These are phyloP conservation scores for Heliconius ethilla DNA, from an alignment of 2,888 invertebrate species.

Conservation along the genomic window DNA sequence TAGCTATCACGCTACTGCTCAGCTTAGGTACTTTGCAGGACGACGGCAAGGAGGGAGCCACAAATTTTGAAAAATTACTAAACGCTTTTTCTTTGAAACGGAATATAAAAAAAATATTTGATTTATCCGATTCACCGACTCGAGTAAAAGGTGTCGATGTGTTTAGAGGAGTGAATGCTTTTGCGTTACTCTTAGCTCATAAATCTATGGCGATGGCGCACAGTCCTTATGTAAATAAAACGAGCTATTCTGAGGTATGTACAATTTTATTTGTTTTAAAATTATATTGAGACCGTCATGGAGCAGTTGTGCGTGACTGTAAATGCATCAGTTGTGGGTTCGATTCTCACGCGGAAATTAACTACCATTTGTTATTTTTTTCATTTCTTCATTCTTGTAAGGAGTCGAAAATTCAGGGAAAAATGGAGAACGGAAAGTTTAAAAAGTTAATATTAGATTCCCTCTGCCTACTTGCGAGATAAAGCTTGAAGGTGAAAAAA, in stretches of 20 bases:
- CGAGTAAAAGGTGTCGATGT: conserved; percentile 80
- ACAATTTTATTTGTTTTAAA: background rate
- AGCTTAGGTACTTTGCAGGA: conserved; percentile 72
- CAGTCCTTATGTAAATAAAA: conserved; percentile 82
- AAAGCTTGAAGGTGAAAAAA: too few relatives aligned
- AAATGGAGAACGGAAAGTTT: too few relatives aligned
- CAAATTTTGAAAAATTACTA: conserved; percentile 75
- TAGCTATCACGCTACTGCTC: conserved; percentile 66
- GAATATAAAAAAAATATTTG: conserved; percentile 73
- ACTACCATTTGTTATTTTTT: too few relatives aligned
- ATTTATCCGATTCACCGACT: conserved; percentile 64
- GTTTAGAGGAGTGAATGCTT: conserved; percentile 78
- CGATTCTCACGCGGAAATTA: background rate
- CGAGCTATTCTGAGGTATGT: conserved; percentile 78
- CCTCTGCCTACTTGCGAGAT: too few relatives aligned
- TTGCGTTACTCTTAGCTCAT: conserved; percentile 80
- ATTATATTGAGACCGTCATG: background rate
- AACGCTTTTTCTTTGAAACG: conserved; percentile 78
- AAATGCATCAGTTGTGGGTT: background rate
- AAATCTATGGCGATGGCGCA: conserved; percentile 83
- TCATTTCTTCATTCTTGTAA: too few relatives aligned
- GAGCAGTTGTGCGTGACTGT: too few relatives aligned
- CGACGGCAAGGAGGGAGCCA: conserved; percentile 70
- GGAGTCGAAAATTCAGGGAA: too few relatives aligned
- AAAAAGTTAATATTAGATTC: too few relatives aligned